Evolutionary conservation across 2,113 vertebrate genomes (phyloP).

Genomic region (Delphinapterus leucas): DNA sequence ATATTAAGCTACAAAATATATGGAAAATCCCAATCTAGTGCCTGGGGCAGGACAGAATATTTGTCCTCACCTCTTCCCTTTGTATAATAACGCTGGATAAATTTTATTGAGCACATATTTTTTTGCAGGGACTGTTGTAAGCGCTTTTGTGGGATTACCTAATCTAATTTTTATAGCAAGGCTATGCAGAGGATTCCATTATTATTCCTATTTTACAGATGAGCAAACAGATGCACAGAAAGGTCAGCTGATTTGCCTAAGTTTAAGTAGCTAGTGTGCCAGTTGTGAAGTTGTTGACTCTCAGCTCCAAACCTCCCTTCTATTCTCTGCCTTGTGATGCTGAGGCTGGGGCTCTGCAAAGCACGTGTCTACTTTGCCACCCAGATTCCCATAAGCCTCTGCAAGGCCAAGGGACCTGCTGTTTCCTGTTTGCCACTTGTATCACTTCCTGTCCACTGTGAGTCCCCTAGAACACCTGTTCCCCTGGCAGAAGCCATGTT

Average conservation of each 20-base stretch:
- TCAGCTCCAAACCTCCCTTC: background rate
- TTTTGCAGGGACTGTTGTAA: background rate
- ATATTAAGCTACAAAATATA: background rate
- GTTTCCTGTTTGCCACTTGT: background rate
- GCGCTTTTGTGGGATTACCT: background rate
- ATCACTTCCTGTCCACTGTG: background rate
- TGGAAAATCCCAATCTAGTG: background rate
- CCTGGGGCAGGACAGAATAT: background rate
- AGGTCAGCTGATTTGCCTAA: background rate
- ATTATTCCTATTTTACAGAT: background rate
- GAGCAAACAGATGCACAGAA: background rate
- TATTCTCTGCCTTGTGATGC: background rate
- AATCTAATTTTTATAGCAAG: background rate
- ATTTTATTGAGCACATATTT: background rate
- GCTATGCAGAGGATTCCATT: background rate
- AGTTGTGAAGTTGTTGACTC: too few relatives aligned
- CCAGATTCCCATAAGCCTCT: background rate
- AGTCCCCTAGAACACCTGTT: rapidly evolving
- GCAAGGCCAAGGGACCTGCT: background rate
- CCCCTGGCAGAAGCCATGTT: background rate
- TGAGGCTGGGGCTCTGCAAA: background rate
- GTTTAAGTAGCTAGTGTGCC: background rate
- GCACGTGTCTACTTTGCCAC: background rate
- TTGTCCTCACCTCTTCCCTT: background rate
- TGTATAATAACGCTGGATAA: background rate